These are phyloP conservation scores for Cyrtorhinus lividipennis DNA, from an alignment of 1,140 invertebrate species.

Conservation along the genomic window DNA sequence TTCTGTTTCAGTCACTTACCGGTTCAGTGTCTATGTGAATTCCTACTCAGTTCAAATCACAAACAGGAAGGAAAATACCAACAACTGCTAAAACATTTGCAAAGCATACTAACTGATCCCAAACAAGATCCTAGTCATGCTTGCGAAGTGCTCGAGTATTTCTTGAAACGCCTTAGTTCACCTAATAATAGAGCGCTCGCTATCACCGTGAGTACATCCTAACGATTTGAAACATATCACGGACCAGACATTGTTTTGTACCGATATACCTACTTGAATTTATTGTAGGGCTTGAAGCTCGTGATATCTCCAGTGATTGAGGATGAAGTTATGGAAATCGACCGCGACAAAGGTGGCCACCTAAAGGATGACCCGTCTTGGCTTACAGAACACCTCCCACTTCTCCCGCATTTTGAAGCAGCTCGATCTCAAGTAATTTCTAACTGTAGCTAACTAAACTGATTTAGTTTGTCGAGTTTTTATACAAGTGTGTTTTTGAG, in stretches of 20 bases:
- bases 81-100: slow-evolving; percentile 63
- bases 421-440: slow-evolving; percentile 42
- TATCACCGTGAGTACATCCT: slow-evolving; percentile 39
- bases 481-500: background rate
- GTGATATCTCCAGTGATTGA: slow-evolving; percentile 36
- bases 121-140: slow-evolving; percentile 42
- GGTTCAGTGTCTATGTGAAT: slow-evolving; percentile 92
- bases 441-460: background rate
- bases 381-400: slow-evolving; percentile 61
- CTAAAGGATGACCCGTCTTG: slow-evolving; percentile 35
- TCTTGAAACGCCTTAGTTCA: slow-evolving; percentile 70
- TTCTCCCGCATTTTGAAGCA: slow-evolving; percentile 52
- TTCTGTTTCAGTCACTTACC: slow-evolving; percentile 57
- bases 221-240: background rate
- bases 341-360: background rate
- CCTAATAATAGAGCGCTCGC: slow-evolving; percentile 64
- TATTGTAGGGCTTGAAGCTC: slow-evolving; percentile 44
- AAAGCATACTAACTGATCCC: slow-evolving; percentile 44
- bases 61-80: slow-evolving; percentile 51
- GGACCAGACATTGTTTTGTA: background rate
- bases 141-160: slow-evolving; percentile 81
- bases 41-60: slow-evolving; percentile 61
- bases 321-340: slow-evolving; percentile 27
- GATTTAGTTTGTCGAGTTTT: background rate
- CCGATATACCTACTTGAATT: slow-evolving; percentile 11